Evolutionary conservation across 2,113 vertebrate species (phyloP).

Genomic region (Megaleporinus macrocephalus): DNA sequence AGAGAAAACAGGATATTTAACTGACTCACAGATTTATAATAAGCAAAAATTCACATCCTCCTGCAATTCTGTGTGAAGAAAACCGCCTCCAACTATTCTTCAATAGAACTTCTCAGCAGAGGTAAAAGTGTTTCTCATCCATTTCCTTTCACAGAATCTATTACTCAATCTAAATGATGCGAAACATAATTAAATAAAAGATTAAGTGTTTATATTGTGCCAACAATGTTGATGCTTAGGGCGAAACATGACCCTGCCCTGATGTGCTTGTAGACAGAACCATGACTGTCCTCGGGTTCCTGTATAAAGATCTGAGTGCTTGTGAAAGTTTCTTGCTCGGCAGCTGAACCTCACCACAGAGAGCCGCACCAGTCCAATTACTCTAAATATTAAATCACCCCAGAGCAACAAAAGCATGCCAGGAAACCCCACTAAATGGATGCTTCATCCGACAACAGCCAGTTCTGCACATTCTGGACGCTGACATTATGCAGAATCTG

Average conservation of each 20-base stretch:
- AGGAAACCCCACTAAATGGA: conserved; percentile 48
- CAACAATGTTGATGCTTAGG: no score
- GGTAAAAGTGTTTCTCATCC: background rate
- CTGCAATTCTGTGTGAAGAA: conserved; percentile 12
- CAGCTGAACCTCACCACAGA: conserved; percentile 51
- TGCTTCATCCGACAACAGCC: conserved; percentile 53
- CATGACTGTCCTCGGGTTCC: background rate
- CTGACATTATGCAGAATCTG: conserved; percentile 69
- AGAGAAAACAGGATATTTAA: conserved; percentile 4
- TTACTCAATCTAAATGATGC: no score
- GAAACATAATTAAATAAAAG: no score
- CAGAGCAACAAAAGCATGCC: conserved; percentile 52
- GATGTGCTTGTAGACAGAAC: background rate
- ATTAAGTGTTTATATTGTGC: no score
- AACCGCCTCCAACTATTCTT: background rate
- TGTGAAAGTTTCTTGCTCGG: conserved; percentile 49
- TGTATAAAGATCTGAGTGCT: conserved; percentile 27
- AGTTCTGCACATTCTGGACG: conserved; percentile 60
- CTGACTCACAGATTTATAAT: background rate
- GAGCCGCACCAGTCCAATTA: conserved; percentile 64
- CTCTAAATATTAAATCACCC: conserved; percentile 64
- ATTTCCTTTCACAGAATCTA: no score
- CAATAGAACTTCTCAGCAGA: background rate
- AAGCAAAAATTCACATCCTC: background rate
- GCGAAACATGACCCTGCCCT: background rate